Percentiles rank a stretch among this genome's conserved stretches.
These are phyloP conservation scores for Alcis repandata DNA, from an alignment of 2,888 invertebrate genomes.

Conservation along the genomic window DNA sequence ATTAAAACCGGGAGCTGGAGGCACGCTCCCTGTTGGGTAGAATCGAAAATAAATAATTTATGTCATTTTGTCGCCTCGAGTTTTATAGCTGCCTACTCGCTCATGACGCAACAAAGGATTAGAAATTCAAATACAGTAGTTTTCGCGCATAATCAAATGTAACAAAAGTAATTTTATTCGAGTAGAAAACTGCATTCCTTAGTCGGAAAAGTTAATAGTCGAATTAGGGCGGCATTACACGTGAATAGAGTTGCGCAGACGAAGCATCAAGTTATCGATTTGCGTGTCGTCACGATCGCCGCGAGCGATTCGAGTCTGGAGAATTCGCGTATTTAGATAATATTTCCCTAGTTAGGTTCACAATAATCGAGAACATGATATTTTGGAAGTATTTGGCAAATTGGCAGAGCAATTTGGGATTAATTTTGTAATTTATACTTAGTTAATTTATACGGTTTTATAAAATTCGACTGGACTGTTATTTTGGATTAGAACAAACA, in stretches of 20 bases:
- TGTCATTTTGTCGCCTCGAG: slow-evolving; percentile 53
- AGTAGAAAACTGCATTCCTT: slow-evolving; percentile 43
- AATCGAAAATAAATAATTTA: slow-evolving; percentile 77
- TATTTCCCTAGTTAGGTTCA: slow-evolving; percentile 27
- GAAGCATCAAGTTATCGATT: slow-evolving; percentile 62
- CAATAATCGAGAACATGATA: slow-evolving; percentile 28
- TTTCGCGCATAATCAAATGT: not conserved
- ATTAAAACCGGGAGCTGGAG: slow-evolving; percentile 76
- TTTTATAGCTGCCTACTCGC: slow-evolving; percentile 26
- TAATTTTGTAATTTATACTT: too few relatives aligned
- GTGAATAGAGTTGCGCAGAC: slow-evolving; percentile 62
- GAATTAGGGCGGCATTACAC: slow-evolving; percentile 61
- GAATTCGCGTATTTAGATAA: slow-evolving; percentile 32
- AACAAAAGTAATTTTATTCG: not conserved
- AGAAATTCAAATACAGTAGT: not conserved
- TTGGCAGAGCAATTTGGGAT: too few relatives aligned
- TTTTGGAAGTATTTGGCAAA: slow-evolving; percentile 14
- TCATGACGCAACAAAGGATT: slow-evolving; percentile 43
- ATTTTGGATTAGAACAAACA: too few relatives aligned
- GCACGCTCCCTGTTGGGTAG: slow-evolving; percentile 79
- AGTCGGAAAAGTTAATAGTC: slow-evolving; percentile 49
- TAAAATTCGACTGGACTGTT: too few relatives aligned
- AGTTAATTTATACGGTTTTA: too few relatives aligned
- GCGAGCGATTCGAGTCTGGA: slow-evolving; percentile 46
- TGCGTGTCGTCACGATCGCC: slow-evolving; percentile 77